Evolutionary conservation across 2,888 invertebrate genomes (phyloP), one percentile per base, ranked within the genome.

Genomic region (Lymantria dispar): DNA sequence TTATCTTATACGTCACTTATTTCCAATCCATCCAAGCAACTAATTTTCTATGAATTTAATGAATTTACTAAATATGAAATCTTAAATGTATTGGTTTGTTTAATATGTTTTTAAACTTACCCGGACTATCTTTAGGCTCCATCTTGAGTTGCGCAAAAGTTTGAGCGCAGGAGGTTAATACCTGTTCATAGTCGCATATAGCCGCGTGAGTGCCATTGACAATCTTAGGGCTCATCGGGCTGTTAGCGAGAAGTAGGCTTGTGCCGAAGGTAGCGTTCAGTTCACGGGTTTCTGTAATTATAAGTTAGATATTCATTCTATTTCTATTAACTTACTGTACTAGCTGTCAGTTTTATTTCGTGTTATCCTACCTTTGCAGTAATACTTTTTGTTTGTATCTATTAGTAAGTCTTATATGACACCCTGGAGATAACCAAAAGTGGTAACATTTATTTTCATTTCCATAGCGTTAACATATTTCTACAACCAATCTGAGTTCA

Each of bases 191-290:
- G 76, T 98, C 98, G 69, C 97, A 97, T 57, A 98, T 95, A 29
- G 98, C 98, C 0, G 96, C 98, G 82, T 97, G 98, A 44, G 97
- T 98, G 3, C 97, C 98, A 70, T 98, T 98, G 3, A 98, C 97
- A 46, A 99, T 96, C 90, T 98, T 99, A 0, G 99, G 99, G 7
- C 98, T 98, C 95, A 97, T 97, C 0, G 98, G 98, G 1, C 97
- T 97, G 84, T 99, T 99, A 45, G 98, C 97, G 45, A 99, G 91
- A 22, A 99, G 93, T 1, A 99, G 93, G 74, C 98, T 98, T 43
- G 98, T 97, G 37, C 98, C 98, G 72, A 98, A 99, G 37, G 96
- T 95, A 47, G 96, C 96, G 75, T 96, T 97, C 64, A 94, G 93
- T 73, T 95, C 95, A 62, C 95, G 95, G 0, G 96, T 97, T 80